These are phyloP conservation scores for Ernsta delagoae DNA, from an alignment of 2,888 invertebrate species.

Conservation along the genomic window DNA sequence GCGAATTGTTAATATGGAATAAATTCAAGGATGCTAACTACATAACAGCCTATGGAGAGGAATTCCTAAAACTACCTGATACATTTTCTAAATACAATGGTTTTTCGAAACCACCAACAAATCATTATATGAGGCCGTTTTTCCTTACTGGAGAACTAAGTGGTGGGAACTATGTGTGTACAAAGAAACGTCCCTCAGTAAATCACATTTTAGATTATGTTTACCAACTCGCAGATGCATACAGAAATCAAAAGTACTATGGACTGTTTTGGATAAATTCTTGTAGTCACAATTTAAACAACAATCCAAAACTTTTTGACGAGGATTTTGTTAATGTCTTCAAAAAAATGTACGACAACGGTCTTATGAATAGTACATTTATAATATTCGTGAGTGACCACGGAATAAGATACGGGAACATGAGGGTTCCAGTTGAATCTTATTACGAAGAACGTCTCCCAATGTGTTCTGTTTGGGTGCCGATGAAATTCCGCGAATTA, in stretches of 20 bases:
- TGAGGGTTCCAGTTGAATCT: slow-evolving; percentile 87
- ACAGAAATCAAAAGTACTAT: slow-evolving; percentile 86
- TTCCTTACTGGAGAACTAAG: slow-evolving; percentile 86
- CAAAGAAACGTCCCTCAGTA: slow-evolving; percentile 81
- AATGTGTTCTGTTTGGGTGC: slow-evolving; percentile 89
- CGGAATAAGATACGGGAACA: slow-evolving; percentile 89
- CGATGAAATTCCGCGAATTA: slow-evolving; percentile 83
- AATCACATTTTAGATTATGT: slow-evolving; percentile 88
- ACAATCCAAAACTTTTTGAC: slow-evolving; percentile 88
- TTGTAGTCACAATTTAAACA: slow-evolving; percentile 88
- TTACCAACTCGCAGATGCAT: slow-evolving; percentile 85
- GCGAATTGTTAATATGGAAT: slow-evolving; percentile 91
- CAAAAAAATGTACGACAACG: slow-evolving; percentile 75
- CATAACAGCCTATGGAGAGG: slow-evolving; percentile 91
- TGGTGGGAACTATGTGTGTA: slow-evolving; percentile 68
- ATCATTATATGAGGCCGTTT: slow-evolving; percentile 92
- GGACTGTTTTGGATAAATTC: slow-evolving; percentile 91
- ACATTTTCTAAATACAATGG: slow-evolving; percentile 86
- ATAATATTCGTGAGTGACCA: slow-evolving; percentile 91
- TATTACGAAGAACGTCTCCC: slow-evolving; percentile 92
- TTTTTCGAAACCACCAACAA: slow-evolving; percentile 89
- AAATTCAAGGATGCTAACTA: slow-evolving; percentile 88
- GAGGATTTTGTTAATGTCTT: slow-evolving; percentile 82
- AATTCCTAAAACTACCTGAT: slow-evolving; percentile 86
- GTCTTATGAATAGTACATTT: slow-evolving; percentile 86